A percentile compares a stretch with the other conserved stretches of the same genome.
phyloP scores from a whole-genome alignment of 2,888 invertebrate genomes.

The Neoaliturus tenellus region DNA sequence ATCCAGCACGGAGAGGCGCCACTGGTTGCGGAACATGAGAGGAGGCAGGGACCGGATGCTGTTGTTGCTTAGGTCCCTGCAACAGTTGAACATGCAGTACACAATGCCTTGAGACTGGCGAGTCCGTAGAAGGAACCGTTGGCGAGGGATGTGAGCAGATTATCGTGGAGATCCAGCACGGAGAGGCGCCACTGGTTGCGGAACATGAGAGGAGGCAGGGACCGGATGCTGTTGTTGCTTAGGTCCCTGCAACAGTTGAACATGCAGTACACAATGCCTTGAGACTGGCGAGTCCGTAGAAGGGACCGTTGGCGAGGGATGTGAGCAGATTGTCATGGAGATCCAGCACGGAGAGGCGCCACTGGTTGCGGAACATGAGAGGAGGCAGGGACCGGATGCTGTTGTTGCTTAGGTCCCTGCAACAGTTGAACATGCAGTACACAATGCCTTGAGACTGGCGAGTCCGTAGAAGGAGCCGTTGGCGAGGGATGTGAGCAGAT shows the following conservation, averaged over 20 bases:
- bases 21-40: constrained; percentile 70
- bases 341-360: constrained; percentile 70
- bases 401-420: constrained; percentile 72
- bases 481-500: constrained; percentile 69
- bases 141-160: constrained; percentile 69
- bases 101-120: constrained; percentile 70
- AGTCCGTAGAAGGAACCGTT: constrained; percentile 65
- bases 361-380: constrained; percentile 70
- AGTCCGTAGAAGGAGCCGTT: constrained; percentile 69
- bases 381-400: constrained; percentile 70
- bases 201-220: constrained; percentile 70
- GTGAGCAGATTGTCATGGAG: constrained; percentile 70
- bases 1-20: constrained; percentile 70
- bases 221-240: constrained; percentile 71
- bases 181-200: constrained; percentile 70
- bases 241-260: constrained; percentile 70
- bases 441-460: constrained; percentile 69
- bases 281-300: constrained; percentile 69
- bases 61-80: constrained; percentile 72
- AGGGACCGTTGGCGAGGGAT: constrained; percentile 68
- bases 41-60: constrained; percentile 70
- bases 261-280: constrained; percentile 69
- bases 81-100: constrained; percentile 53
- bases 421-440: constrained; percentile 55
- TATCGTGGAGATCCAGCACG: constrained; percentile 69